phyloP scores from a whole-genome alignment of 2,113 vertebrate species.

The Nyctibius bracteatus region DNA sequence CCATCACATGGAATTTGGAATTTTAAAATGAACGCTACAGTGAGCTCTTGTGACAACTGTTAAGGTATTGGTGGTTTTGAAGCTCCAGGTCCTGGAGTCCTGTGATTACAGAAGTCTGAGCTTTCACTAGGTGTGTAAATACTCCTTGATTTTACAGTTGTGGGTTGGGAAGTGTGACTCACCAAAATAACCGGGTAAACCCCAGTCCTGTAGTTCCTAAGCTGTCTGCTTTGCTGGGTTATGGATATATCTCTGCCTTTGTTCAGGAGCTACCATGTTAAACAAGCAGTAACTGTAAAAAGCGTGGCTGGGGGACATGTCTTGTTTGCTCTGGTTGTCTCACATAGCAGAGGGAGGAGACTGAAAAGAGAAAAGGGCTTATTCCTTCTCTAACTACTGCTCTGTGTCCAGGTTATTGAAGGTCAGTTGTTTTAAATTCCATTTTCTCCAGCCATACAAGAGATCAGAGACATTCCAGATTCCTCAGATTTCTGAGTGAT shows the following conservation, averaged over 20 bases:
- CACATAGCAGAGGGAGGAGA: not conserved
- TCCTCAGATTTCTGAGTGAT: constrained; percentile 5
- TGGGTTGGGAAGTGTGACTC: not conserved
- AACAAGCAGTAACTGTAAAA: not conserved
- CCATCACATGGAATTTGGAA: not conserved
- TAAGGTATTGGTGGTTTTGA: not conserved
- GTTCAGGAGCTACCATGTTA: not conserved
- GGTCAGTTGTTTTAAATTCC: not conserved
- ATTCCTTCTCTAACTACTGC: not conserved
- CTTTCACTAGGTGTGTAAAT: not conserved
- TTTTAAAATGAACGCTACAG: not conserved
- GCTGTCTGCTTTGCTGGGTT: not conserved
- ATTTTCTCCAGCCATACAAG: not conserved
- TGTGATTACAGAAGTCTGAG: not conserved
- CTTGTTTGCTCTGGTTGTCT: not conserved
- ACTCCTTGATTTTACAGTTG: not conserved
- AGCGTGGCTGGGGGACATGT: not conserved
- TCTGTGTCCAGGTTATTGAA: not conserved
- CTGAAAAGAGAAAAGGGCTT: not conserved
- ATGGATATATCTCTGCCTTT: not conserved
- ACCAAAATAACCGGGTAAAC: not conserved
- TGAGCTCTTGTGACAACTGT: not conserved
- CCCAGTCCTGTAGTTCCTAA: not conserved
- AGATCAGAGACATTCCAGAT: not conserved
- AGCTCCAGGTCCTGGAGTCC: not conserved